Conservation (phyloP, 2,888 invertebrate species). For the Papilio elwesi region DNA sequence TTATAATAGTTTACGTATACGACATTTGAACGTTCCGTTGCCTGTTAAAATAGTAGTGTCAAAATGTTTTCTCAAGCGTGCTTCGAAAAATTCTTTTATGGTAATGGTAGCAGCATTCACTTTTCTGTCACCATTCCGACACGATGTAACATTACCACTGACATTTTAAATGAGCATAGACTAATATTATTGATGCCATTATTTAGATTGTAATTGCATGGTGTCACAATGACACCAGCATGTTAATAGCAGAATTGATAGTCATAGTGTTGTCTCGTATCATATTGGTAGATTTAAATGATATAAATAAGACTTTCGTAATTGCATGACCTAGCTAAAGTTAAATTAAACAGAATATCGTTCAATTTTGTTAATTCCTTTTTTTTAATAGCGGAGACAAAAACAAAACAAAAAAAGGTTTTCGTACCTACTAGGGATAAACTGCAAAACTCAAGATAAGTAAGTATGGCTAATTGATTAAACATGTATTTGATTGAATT, state of each 20-base stretch:
- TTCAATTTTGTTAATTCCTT: conserved; percentile 26
- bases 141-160: no score
- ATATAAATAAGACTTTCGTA: neutral
- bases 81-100: no score
- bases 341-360: conserved; percentile 3
- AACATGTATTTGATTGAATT: conserved; percentile 85
- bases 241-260: no score
- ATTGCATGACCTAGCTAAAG: conserved; percentile 22
- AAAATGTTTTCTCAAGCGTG: no score
- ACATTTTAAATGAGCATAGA: no score
- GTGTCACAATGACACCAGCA: no score
- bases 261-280: neutral
- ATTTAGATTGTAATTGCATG: no score
- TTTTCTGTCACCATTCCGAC: no score
- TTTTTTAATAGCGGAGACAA: neutral
- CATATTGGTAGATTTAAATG: neutral
- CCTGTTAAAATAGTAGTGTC: conserved; percentile 6
- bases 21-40: conserved; percentile 57
- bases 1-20: conserved; percentile 58
- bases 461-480: conserved; percentile 57
- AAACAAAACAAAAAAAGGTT: neutral
- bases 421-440: neutral
- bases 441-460: conserved; percentile 29
- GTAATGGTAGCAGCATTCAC: no score
- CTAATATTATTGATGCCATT: no score